Percentiles rank a stretch among this genome's conserved stretches.
Conservation (phyloP, 1,140 invertebrate genomes). For the Rhynchophorus ferrugineus region DNA sequence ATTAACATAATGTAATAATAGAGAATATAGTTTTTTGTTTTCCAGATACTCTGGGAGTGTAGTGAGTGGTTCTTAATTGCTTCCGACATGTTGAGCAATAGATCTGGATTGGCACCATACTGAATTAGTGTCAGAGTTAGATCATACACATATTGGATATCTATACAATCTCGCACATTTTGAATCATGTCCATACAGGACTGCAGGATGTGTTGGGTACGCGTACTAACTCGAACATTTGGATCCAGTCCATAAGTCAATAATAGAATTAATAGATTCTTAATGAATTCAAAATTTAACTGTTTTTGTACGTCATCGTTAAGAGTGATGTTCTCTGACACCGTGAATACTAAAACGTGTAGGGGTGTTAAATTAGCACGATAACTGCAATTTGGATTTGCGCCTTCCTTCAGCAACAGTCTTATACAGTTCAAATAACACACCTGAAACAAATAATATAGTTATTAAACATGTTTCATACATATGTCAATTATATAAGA, state of each 20-base stretch:
- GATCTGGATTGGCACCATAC: slow-evolving; percentile 58
- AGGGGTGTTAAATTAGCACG: slow-evolving; percentile 61
- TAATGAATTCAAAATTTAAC: slow-evolving; percentile 57
- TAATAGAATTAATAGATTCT: slow-evolving; percentile 58
- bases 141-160: slow-evolving; percentile 62
- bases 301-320: slow-evolving; percentile 55
- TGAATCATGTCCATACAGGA: slow-evolving; percentile 63
- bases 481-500: too few species aligned
- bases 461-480: too few species aligned
- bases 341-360: slow-evolving; percentile 65
- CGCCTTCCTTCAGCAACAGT: slow-evolving; percentile 59
- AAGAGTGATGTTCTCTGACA: slow-evolving; percentile 64
- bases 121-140: slow-evolving; percentile 58
- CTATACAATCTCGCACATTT: slow-evolving; percentile 55
- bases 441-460: slow-evolving; percentile 45
- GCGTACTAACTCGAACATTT: slow-evolving; percentile 48
- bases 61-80: slow-evolving; percentile 40
- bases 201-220: slow-evolving; percentile 59
- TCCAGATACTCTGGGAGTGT: slow-evolving; percentile 51
- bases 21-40: slow-evolving; percentile 55
- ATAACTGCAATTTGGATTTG: slow-evolving; percentile 66
- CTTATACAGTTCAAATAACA: slow-evolving; percentile 67
- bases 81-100: slow-evolving; percentile 45
- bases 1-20: slow-evolving; percentile 64
- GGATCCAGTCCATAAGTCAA: slow-evolving; percentile 63